Conservation (phyloP, 2,888 invertebrate species). For the Pandemis cinnamomeana region DNA sequence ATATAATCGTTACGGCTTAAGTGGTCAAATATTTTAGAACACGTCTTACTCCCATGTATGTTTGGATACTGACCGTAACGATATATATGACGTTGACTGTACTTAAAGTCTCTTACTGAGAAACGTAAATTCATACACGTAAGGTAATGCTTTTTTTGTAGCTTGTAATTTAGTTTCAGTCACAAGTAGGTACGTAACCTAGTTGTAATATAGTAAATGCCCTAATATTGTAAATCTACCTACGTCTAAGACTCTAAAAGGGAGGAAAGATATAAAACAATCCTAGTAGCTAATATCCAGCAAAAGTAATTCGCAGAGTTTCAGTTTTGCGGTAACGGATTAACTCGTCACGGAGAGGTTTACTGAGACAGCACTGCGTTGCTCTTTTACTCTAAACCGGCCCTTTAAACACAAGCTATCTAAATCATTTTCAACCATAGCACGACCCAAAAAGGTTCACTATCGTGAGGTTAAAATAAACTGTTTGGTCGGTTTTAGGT, state of each 20-base stretch:
- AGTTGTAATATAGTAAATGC: too few relatives aligned
- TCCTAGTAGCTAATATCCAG: conserved; percentile 44
- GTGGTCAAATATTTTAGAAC: too few relatives aligned
- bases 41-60: too few relatives aligned
- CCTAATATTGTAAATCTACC: background rate
- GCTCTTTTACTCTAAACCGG: conserved; percentile 44
- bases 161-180: too few relatives aligned
- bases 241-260: background rate
- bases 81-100: too few relatives aligned
- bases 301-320: conserved; percentile 70
- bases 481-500: conserved; percentile 48
- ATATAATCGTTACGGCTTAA: too few relatives aligned
- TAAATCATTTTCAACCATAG: conserved; percentile 48
- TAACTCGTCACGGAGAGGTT: conserved; percentile 68
- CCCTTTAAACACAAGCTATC: background rate
- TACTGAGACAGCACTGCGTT: conserved; percentile 65
- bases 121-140: too few relatives aligned
- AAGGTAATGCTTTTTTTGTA: too few relatives aligned
- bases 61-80: too few relatives aligned
- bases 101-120: too few relatives aligned
- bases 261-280: conserved; percentile 28
- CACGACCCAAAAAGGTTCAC: conserved; percentile 44
- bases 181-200: too few relatives aligned
- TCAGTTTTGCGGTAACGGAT: conserved; percentile 74
- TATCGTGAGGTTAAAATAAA: conserved; percentile 42